Evolutionary conservation across 1,140 invertebrate species (phyloP), one percentile per base, ranked within the genome.

Genomic region (Pogonognathellus flavescens): DNA sequence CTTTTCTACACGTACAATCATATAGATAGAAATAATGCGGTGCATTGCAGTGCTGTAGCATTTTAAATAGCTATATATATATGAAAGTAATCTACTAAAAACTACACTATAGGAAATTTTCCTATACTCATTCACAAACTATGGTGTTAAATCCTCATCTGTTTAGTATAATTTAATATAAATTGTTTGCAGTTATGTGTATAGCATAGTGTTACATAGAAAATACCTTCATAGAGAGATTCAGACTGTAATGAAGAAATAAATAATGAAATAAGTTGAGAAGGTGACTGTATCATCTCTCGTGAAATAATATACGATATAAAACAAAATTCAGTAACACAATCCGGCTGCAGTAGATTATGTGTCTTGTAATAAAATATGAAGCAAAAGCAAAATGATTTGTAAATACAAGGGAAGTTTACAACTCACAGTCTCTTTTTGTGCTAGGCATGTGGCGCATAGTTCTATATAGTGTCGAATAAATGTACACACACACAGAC

Each of bases 311-410:
- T 76, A 70, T 41, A 50, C 9, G 70, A 76, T 76, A 76, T 76
- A 49, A 76, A 76, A 76, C 70, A 57, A 76, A 72, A 72, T 72
- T 41, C 66, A 50, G 70, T 76, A 76, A 76, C 16, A 76, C 41
- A 76, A 76, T 76, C 5, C 70, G 41, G 66, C 14, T 41, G n/a
- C 31, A n/a, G 41, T 50, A 50, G 2, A 41, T 41, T 76, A 62
- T 62, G 1, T 62, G 31, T n/a, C 41, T 50, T 50, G 70, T 41
- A 50, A 76, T 76, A 76, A 76, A 76, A 70, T 70, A 70, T 70
- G 66, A 70, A 31, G 66, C 18, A 41, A 13, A 41, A 50, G 14
- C 0, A 31, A 50, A 66, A 25, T 25, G 31, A 76, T 76, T 76
- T 76, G 70, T 76, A 8, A 14, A 14, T 14, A 76, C 31, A 41